Evolutionary conservation across 2,888 invertebrate species (phyloP).

Genomic region (Folsomia candida): DNA sequence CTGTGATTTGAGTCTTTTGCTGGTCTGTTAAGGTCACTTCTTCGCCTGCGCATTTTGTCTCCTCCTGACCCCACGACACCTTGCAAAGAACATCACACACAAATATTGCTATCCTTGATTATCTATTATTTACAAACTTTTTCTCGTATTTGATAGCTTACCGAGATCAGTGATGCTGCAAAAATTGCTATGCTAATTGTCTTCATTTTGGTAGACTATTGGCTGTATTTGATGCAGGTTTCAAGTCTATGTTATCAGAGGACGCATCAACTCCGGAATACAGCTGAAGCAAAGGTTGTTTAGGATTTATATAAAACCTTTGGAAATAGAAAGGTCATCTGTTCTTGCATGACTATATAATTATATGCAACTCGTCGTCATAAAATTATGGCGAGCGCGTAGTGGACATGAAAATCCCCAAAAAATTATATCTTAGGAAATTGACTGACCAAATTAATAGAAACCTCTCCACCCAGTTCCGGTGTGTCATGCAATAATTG

Average conservation of each 20-base stretch:
- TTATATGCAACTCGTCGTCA: too few relatives aligned
- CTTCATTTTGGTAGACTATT: not conserved
- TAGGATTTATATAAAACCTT: not conserved
- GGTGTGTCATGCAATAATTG: too few relatives aligned
- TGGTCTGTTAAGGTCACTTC: slow-evolving; percentile 32
- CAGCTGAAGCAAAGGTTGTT: not conserved
- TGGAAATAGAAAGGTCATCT: not conserved
- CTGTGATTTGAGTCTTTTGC: slow-evolving; percentile 26
- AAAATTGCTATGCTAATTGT: not conserved
- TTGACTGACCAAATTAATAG: too few relatives aligned
- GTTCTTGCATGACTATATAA: not conserved
- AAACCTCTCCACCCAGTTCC: too few relatives aligned
- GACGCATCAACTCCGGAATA: not conserved
- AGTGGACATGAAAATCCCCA: not conserved
- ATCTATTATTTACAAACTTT: not conserved
- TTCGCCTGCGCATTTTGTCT: slow-evolving; percentile 38
- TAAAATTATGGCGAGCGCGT: too few relatives aligned
- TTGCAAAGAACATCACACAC: slow-evolving; percentile 2
- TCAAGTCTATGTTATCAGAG: too few relatives aligned
- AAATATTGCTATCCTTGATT: not conserved
- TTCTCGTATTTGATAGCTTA: too few relatives aligned
- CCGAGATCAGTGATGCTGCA: not conserved
- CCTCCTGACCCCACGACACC: slow-evolving; percentile 37
- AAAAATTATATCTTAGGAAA: not conserved
- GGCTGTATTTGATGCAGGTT: too few relatives aligned